phyloP scores from a whole-genome alignment of 2,113 vertebrate species.

The Myiozetetes cayanensis region DNA sequence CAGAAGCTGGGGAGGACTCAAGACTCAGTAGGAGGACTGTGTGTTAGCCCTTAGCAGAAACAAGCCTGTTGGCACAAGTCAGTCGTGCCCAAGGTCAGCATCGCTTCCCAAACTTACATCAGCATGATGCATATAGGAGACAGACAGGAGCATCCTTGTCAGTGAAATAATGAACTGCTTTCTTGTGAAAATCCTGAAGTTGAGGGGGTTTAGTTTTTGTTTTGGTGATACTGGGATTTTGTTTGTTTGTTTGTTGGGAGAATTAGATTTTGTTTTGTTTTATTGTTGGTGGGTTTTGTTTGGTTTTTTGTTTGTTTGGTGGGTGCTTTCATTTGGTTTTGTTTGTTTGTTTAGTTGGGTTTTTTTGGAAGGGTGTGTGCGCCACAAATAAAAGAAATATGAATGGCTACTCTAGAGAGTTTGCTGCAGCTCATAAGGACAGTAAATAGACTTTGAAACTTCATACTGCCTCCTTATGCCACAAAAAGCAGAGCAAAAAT shows the following conservation, averaged over 20 bases:
- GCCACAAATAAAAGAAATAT: neutral
- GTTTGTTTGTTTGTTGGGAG: neutral
- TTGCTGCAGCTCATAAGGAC: neutral
- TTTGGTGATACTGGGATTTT: neutral
- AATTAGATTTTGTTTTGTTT: neutral
- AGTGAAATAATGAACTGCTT: neutral
- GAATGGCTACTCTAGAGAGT: neutral
- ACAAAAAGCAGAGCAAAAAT: neutral
- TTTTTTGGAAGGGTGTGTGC: accelerated
- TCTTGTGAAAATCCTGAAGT: neutral
- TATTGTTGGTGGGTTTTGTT: neutral
- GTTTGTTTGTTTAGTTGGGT: neutral
- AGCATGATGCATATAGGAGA: neutral
- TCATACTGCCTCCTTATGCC: neutral
- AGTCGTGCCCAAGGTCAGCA: neutral
- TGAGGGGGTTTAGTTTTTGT: accelerated
- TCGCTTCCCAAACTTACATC: neutral
- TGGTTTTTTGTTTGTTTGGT: neutral
- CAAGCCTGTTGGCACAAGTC: neutral
- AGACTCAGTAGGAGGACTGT: neutral
- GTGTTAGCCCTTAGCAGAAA: neutral
- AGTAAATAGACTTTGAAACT: neutral
- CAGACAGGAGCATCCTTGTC: neutral
- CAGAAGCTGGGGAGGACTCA: neutral
- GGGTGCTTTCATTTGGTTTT: neutral